phyloP scores from a whole-genome alignment of 2,797 vertebrate genomes.

The Sebastes iracundus region DNA sequence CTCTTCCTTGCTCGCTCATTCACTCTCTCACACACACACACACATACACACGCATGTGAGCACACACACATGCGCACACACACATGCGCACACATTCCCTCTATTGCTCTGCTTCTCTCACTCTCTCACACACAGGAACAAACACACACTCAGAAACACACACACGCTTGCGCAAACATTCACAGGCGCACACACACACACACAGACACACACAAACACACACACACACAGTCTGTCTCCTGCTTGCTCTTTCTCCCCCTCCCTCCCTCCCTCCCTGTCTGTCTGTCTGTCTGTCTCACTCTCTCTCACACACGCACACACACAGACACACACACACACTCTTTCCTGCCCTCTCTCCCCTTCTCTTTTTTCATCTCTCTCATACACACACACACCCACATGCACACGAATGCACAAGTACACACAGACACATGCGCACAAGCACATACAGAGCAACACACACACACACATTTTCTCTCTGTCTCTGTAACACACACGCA shows the following conservation, averaged over 20 bases:
- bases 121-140: constrained; percentile 11
- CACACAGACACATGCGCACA: constrained; percentile 53
- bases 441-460: constrained; percentile 42
- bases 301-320: constrained; percentile 31
- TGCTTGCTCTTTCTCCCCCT: constrained; percentile 61
- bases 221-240: constrained; percentile 59
- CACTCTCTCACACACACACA: constrained; percentile 30
- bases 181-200: constrained; percentile 23
- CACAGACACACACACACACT: constrained; percentile 27
- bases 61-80: constrained; percentile 8
- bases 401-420: constrained; percentile 57
- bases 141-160: constrained; percentile 8
- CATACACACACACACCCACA: constrained; percentile 71
- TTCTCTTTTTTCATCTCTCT: constrained; percentile 66
- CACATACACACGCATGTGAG: not conserved
- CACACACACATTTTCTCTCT: constrained; percentile 36
- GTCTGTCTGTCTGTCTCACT: constrained; percentile 24
- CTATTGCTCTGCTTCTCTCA: constrained; percentile 16
- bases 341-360: constrained; percentile 66
- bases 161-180: constrained; percentile 28
- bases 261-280: constrained; percentile 53
- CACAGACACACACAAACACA: constrained; percentile 15
- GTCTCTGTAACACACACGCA: constrained; percentile 44
- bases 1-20: constrained; percentile 25
- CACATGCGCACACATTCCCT: not conserved